These are phyloP conservation scores for Capromys pilorides DNA, from an alignment of 2,797 vertebrate species.

Conservation along the genomic window DNA sequence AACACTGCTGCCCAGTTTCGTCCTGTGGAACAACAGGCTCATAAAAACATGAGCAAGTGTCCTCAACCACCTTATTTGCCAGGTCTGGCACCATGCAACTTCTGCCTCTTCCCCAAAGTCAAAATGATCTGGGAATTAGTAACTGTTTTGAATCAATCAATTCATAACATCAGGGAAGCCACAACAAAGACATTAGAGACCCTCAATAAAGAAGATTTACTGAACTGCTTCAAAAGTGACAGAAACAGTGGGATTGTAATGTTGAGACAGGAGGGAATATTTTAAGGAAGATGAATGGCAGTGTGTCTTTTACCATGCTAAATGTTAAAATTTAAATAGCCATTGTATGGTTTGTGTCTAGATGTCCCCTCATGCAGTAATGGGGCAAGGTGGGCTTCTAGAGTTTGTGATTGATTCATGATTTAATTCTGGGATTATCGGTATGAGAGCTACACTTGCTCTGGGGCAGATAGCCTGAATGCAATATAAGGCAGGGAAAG, in stretches of 20 bases:
- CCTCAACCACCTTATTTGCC: background rate
- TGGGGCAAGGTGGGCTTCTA: no score
- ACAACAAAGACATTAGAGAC: background rate
- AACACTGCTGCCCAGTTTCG: background rate
- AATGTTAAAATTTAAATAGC: background rate
- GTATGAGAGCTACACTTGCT: no score
- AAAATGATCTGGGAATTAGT: background rate
- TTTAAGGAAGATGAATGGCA: background rate
- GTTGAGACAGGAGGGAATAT: background rate
- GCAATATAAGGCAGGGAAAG: no score
- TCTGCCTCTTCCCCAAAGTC: background rate
- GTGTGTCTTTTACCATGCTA: background rate
- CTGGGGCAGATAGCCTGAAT: no score
- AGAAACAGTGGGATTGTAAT: background rate
- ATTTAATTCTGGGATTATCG: no score
- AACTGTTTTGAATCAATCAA: background rate
- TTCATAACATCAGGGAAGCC: background rate
- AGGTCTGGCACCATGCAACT: background rate
- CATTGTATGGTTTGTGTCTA: no score
- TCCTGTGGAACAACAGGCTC: background rate
- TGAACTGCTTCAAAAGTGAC: background rate
- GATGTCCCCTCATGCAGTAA: no score
- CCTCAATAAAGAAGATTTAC: background rate
- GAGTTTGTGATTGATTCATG: no score
- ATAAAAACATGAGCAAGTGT: background rate